phyloP scores from a whole-genome alignment of 2,888 invertebrate genomes.

The Spisula solida region DNA sequence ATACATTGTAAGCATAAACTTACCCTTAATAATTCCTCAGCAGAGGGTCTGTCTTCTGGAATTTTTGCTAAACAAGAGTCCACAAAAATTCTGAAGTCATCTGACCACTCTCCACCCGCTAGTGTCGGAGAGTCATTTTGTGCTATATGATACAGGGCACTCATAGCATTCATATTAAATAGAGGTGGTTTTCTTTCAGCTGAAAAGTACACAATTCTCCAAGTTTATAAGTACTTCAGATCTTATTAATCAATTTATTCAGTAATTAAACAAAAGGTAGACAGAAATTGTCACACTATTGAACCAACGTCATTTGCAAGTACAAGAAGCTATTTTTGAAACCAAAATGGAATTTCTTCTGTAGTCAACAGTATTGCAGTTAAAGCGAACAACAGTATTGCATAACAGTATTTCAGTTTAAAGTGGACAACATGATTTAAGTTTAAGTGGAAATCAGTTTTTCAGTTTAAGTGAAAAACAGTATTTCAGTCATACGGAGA shows the following conservation, averaged over 20 bases:
- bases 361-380: no score
- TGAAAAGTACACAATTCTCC: conserved; percentile 77
- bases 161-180: conserved; percentile 99
- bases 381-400: no score
- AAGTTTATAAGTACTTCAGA: neutral
- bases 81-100: conserved; percentile 97
- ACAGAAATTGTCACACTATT: no score
- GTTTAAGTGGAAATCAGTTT: no score
- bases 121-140: conserved; percentile 99
- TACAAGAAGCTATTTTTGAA: no score
- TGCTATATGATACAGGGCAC: conserved; percentile 99
- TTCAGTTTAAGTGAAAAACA: no score
- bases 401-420: no score
- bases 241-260: no score
- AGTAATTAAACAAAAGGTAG: neutral
- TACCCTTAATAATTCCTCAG: conserved; percentile 92
- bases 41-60: conserved; percentile 95
- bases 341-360: no score
- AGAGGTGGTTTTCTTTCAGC: conserved; percentile 99
- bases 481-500: no score
- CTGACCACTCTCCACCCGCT: conserved; percentile 89
- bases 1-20: conserved; percentile 30
- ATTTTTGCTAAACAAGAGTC: conserved; percentile 98
- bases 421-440: no score
- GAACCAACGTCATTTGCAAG: no score